Evolutionary conservation across 2,888 invertebrate genomes (phyloP).

Genomic region (Balanococcus diminutus): DNA sequence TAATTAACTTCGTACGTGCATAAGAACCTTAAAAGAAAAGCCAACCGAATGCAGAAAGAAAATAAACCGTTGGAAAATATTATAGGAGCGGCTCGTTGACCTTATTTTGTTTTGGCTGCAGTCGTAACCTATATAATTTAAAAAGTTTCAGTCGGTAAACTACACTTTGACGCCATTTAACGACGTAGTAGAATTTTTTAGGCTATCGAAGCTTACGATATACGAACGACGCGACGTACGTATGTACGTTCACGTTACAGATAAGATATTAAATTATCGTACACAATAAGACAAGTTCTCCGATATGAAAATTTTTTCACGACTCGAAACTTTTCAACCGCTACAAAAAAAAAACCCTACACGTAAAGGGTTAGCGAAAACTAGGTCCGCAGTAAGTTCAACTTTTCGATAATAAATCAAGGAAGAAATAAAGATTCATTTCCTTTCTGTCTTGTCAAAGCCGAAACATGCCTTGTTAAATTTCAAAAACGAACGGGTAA

Average conservation of each 20-base stretch:
- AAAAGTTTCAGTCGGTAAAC: background rate
- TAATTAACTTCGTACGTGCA: background rate
- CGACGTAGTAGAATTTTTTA: slow-evolving; percentile 15
- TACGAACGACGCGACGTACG: too few relatives aligned
- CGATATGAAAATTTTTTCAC: background rate
- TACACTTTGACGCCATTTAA: slow-evolving; percentile 16
- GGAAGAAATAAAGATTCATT: background rate
- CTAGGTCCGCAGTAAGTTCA: slow-evolving; percentile 1
- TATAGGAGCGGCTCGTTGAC: slow-evolving; percentile 18
- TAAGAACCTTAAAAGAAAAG: background rate
- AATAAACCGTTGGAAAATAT: background rate
- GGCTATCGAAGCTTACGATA: background rate
- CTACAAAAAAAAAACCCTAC: background rate
- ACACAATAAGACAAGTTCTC: background rate
- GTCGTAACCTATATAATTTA: slow-evolving; percentile 17
- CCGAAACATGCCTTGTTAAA: slow-evolving; percentile 13
- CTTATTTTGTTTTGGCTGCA: slow-evolving; percentile 34
- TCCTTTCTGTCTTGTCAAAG: slow-evolving; percentile 27
- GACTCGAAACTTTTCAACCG: background rate
- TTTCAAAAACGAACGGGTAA: slow-evolving; percentile 13
- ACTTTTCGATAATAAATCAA: slow-evolving; percentile 7
- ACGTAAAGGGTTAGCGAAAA: background rate
- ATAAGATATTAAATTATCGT: background rate
- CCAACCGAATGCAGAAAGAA: background rate
- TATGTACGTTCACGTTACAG: background rate